Base-by-base conservation (phyloP, 2,797 vertebrate genomes). In the Platyrinchus mystaceus region DNA sequence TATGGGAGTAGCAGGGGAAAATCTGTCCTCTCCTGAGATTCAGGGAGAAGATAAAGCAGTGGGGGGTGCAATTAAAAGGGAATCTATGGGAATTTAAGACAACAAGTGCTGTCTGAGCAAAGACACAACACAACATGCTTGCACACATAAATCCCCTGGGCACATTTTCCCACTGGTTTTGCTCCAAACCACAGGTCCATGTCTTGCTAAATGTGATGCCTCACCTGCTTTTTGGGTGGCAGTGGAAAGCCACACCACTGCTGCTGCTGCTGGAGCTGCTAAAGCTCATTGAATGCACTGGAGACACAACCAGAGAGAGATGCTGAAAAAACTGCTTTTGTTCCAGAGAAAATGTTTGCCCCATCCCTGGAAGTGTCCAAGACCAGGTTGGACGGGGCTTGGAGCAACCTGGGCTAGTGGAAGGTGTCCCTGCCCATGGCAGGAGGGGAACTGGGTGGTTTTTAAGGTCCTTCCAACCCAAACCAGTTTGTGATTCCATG, bases 91-190 rank as follows among this genome's bases (percentile, higher is more conserved):
- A 34, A 67, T 37, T 43, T 10, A n/a, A 44, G 73, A 18, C 21
- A 58, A 76, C 10, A 32, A 77, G 67, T 9, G 27, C 9, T 15
- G 20, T 30, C 58, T 32, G 32, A 76, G 59, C 18, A 34, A 70
- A 55, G 68, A 13, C 43, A 27, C 0, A 5, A 34, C 34, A 15
- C 26, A 12, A 37, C 14, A 0, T 3, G 19, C 30, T 19, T 15
- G 26, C 36, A 80, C 26, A 14, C 3, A 20, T 0, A 1, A 37
- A 41, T 19, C 30, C 36, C 53, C 53, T 16, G 39, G 70, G 55
- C 47, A 50, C 19, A 34, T 4, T 49, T 4, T 49, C 63, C 49
- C 49, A 14, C 36, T 19, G 34, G 19, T 47, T 58, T 24, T 19
- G 34, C 52, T 21, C 37, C 6, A 1, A 36, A 47, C 9, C 70